These are phyloP conservation scores for Xerus inauris DNA, from an alignment of 2,113 vertebrate species.

Conservation along the genomic window DNA sequence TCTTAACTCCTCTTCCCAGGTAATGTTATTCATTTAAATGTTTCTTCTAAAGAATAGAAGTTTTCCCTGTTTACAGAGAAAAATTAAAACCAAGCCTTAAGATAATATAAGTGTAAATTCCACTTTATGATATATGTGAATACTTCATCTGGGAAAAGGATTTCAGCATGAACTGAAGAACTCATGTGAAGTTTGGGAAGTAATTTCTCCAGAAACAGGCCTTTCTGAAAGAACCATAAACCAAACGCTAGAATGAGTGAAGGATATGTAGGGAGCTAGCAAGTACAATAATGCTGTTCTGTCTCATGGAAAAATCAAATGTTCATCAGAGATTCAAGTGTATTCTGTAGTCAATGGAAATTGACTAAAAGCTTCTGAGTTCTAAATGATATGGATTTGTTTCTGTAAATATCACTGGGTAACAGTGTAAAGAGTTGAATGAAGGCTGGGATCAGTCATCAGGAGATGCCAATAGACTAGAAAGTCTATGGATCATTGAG, in stretches of 20 bases:
- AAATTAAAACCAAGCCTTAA: neutral
- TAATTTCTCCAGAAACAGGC: neutral
- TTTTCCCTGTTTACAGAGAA: neutral
- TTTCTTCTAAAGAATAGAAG: neutral
- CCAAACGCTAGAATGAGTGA: neutral
- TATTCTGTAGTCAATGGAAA: neutral
- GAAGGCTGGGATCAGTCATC: neutral
- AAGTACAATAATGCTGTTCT: neutral
- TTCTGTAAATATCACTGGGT: neutral
- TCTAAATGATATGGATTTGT: neutral
- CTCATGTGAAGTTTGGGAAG: neutral
- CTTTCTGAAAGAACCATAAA: neutral
- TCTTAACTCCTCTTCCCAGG: neutral
- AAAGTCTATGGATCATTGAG: neutral
- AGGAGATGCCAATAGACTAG: neutral
- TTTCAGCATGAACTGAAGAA: neutral
- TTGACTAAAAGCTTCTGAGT: neutral
- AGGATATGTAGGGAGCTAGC: neutral
- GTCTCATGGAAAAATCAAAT: neutral
- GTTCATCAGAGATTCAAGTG: slow-evolving; percentile 1
- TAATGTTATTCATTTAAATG: neutral
- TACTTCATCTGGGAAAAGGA: neutral
- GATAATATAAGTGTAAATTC: neutral
- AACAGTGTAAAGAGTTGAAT: neutral
- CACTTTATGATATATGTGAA: neutral